These are phyloP conservation scores for Eupithecia subumbrata DNA, from an alignment of 2,888 invertebrate genomes.

Conservation along the genomic window DNA sequence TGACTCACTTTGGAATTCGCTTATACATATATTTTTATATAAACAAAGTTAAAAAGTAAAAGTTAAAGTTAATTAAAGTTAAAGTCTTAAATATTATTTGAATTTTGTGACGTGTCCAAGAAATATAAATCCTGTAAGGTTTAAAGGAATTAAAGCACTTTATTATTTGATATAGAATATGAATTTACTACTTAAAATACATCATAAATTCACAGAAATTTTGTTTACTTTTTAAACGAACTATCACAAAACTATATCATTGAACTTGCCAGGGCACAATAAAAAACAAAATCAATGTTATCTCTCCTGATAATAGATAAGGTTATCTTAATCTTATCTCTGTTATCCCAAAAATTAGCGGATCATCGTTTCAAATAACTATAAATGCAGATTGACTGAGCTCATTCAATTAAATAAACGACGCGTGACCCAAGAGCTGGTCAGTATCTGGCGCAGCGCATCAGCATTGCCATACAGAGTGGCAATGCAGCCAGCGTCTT, in stretches of 20 bases:
- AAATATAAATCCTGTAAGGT: too few species aligned
- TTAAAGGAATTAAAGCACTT: too few species aligned
- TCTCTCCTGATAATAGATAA: constrained; percentile 3
- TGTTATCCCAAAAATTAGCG: background rate
- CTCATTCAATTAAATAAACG: background rate
- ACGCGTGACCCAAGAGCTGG: too few species aligned
- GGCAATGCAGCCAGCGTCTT: too few species aligned
- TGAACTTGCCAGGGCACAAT: background rate
- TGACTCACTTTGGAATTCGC: background rate
- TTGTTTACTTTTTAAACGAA: background rate
- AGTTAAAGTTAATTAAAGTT: too few species aligned
- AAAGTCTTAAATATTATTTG: background rate
- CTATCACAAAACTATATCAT: background rate
- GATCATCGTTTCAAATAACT: background rate
- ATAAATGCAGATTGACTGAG: background rate
- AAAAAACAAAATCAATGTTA: constrained; percentile 15
- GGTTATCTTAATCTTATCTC: background rate
- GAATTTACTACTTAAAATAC: background rate
- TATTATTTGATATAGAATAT: background rate
- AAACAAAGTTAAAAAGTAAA: background rate
- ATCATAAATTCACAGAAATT: background rate
- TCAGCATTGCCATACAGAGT: too few species aligned
- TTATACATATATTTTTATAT: background rate
- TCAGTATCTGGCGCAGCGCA: too few species aligned
- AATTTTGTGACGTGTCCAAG: too few species aligned